Conservation (phyloP, 2,888 invertebrate genomes). For the Eupithecia exiguata region DNA sequence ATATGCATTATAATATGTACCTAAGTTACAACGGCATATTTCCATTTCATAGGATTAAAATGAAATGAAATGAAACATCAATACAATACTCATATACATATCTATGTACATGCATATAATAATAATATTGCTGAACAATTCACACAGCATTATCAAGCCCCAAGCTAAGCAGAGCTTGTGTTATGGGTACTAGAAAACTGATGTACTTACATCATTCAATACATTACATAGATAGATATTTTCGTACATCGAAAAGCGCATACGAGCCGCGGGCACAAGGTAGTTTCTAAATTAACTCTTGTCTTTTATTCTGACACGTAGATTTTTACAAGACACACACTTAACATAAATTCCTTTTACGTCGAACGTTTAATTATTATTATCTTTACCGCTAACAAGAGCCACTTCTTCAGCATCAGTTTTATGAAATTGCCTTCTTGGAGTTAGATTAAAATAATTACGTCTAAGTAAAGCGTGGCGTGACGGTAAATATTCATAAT, state of each 20-base stretch:
- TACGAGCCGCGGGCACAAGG: too few species aligned
- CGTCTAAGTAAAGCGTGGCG: slow-evolving; percentile 69
- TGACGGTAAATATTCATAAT: slow-evolving; percentile 80
- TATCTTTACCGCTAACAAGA: slow-evolving; percentile 34
- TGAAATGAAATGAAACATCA: neutral
- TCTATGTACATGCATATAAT: too few species aligned
- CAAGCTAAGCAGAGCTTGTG: too few species aligned
- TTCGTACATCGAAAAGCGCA: too few species aligned
- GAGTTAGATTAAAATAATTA: slow-evolving; percentile 78
- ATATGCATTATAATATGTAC: neutral
- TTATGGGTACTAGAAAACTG: too few species aligned
- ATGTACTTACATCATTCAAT: too few species aligned
- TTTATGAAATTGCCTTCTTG: slow-evolving; percentile 69
- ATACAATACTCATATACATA: too few species aligned
- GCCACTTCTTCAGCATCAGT: slow-evolving; percentile 67
- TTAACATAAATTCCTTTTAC: neutral
- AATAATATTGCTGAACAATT: too few species aligned
- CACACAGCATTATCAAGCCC: too few species aligned
- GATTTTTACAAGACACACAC: neutral
- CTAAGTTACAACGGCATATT: neutral
- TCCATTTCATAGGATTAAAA: neutral
- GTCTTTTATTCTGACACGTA: neutral
- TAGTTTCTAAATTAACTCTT: too few species aligned
- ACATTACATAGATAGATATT: too few species aligned
- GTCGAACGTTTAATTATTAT: slow-evolving; percentile 16